Evolutionary conservation across 2,113 vertebrate genomes (phyloP).

Genomic region (Atherinomorus stipes): DNA sequence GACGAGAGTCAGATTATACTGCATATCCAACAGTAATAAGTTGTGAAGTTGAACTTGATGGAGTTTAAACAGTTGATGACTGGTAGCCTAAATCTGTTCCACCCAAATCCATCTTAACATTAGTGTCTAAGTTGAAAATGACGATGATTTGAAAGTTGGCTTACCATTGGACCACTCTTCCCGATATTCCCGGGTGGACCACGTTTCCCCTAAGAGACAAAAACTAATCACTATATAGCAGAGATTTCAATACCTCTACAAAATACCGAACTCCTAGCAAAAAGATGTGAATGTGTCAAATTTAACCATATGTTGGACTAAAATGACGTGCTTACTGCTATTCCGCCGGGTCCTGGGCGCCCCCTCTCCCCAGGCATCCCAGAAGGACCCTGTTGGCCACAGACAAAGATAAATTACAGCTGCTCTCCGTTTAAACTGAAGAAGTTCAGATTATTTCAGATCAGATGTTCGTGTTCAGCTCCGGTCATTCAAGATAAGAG

Average conservation of each 20-base stretch:
- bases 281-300: neutral
- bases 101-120: neutral
- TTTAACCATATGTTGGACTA: neutral
- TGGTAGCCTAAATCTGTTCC: neutral
- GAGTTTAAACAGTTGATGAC: neutral
- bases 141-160: slow-evolving; percentile 9
- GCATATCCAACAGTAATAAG: neutral
- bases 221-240: neutral
- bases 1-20: too few relatives aligned
- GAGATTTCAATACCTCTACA: neutral
- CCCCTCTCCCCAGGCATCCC: slow-evolving; percentile 98
- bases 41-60: neutral
- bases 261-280: neutral
- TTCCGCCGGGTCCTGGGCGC: slow-evolving; percentile 89
- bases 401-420: slow-evolving; percentile 35
- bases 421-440: neutral
- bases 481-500: neutral
- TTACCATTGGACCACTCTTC: slow-evolving; percentile 88
- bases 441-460: neutral
- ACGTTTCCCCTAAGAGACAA: slow-evolving; percentile 86
- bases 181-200: slow-evolving; percentile 91
- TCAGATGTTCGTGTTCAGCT: neutral
- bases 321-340: slow-evolving; percentile 84
- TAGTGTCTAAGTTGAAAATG: neutral
- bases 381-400: slow-evolving; percentile 88